phyloP scores from a whole-genome alignment of 2,888 invertebrate genomes.

The Creontiades dilutus region DNA sequence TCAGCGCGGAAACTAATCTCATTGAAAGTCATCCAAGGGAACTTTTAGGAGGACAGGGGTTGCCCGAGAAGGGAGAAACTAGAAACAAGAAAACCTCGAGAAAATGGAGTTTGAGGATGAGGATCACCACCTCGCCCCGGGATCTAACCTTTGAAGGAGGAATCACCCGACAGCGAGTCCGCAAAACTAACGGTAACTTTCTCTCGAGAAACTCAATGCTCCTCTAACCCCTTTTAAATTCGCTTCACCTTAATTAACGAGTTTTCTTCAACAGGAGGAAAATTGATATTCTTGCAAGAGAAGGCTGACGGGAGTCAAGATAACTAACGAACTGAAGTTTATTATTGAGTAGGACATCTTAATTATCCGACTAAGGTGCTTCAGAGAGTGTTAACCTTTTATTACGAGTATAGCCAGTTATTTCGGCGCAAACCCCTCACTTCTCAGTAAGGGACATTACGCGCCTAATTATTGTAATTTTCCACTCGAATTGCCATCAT shows the following conservation, averaged over 20 bases:
- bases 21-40: constrained; percentile 46
- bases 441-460: no score
- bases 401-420: no score
- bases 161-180: neutral
- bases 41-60: neutral
- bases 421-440: no score
- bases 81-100: constrained; percentile 30
- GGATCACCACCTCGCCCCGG: neutral
- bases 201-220: neutral
- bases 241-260: neutral
- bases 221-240: neutral
- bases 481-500: no score
- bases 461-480: no score
- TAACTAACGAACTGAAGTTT: neutral
- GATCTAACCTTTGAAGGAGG: constrained; percentile 25
- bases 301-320: neutral
- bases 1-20: constrained; percentile 50
- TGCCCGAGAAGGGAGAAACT: neutral
- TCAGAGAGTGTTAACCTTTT: no score
- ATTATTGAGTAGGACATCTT: neutral
- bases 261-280: neutral
- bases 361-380: neutral
- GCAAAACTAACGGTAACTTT: constrained; percentile 38
- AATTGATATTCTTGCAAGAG: constrained; percentile 27
- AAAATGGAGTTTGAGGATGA: constrained; percentile 13